Conservation (phyloP, 2,113 vertebrate genomes). For the Chascanopsetta lugubris region DNA sequence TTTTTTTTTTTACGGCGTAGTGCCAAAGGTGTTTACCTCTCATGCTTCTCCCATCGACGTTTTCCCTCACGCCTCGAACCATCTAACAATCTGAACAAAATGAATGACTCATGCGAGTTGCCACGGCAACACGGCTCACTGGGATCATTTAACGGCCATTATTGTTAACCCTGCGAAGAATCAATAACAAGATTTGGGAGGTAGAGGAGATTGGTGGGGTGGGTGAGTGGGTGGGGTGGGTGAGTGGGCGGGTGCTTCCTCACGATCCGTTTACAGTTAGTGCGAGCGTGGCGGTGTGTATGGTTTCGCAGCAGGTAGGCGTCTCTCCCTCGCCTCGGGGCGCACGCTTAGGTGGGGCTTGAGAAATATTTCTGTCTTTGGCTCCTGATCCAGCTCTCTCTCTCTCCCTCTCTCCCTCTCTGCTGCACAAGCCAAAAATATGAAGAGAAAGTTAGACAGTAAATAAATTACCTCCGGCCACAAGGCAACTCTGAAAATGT, state of each 20-base stretch:
- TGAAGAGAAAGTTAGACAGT: conserved; percentile 10
- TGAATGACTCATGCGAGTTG: conserved; percentile 73
- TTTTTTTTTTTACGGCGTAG: not conserved
- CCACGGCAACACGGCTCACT: conserved; percentile 72
- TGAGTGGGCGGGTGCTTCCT: conserved; percentile 37
- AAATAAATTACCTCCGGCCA: conserved; percentile 32
- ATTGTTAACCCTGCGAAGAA: conserved; percentile 68
- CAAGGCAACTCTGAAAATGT: conserved; percentile 17
- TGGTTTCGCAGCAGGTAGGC: conserved; percentile 67
- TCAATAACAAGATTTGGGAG: conserved; percentile 67
- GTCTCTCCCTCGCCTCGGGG: conserved; percentile 78
- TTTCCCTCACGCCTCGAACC: conserved; percentile 50
- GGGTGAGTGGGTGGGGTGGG: conserved; percentile 1
- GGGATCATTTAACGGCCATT: conserved; percentile 69
- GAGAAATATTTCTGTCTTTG: conserved; percentile 74
- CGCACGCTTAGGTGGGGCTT: conserved; percentile 77
- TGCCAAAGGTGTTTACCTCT: conserved; percentile 58
- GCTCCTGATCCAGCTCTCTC: conserved; percentile 30
- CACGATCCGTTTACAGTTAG: conserved; percentile 39
- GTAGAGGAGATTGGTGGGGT: conserved; percentile 28
- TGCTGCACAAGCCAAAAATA: conserved; percentile 12
- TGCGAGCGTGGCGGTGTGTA: conserved; percentile 52
- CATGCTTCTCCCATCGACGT: conserved; percentile 41
- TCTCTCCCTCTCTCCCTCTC: not conserved
- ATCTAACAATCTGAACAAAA: conserved; percentile 67